Evolutionary conservation across 2,888 invertebrate species (phyloP), one percentile per base, ranked within the genome.

Genomic region (Melieria omissa): DNA sequence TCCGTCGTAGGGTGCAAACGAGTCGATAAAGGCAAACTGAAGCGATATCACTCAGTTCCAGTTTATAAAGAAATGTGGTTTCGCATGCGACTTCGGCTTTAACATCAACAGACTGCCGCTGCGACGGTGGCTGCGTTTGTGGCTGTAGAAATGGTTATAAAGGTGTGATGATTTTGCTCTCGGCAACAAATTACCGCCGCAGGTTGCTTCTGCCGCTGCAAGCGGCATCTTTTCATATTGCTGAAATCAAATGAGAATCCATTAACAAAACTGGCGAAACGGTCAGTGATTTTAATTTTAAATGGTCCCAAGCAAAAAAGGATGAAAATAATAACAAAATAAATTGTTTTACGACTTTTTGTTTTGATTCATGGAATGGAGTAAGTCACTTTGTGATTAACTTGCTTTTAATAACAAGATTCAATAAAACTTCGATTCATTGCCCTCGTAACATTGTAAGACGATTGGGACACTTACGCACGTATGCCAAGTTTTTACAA

Each of bases 161-260:
- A 79, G 79, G 79, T 79, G 79, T 78, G 78, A 79, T 79, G 78
- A 76, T 76, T 78, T 71, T 72, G 77, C 76, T 78, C 76, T 75
- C 77, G 77, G 78, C 75, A 76, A 78, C 78, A 79, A 79, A 79
- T 79, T 79, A 79, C 78, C 79, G 75, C 79, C 73, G 76, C 78
- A 78, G 78, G 79, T 77, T 75, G 74, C 73, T 29, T 29, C 29
- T 29, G 29, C 29, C 78, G 76, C 72, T 77, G 73, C 75, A 76
- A 74, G 77, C 79, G 79, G 79, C 74, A 74, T 61, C 79, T 78
- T 79, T 79, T 75, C 58, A 71, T 75, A 70, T 62, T 73, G 74
- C 74, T 73, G 74, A 73, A 75, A 75, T 73, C 75, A 68, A 74
- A 75, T 73, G 71, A 71, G 74, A 75, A 75, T 75, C 74, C 75